Evolutionary conservation across 2,888 invertebrate species (phyloP).

Genomic region (Cybosia mesomella): DNA sequence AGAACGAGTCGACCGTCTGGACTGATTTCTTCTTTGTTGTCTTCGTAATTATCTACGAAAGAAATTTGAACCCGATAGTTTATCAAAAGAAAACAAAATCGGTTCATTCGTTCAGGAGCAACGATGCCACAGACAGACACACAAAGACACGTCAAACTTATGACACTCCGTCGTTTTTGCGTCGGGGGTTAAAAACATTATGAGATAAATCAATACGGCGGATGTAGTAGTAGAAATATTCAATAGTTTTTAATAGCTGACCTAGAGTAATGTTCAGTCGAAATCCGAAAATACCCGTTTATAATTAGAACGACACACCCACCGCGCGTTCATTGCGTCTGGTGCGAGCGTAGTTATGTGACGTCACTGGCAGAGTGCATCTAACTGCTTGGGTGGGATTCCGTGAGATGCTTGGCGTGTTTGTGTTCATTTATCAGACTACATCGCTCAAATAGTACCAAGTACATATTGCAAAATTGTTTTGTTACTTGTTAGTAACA

Average conservation of each 20-base stretch:
- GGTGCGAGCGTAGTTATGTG: constrained; percentile 43
- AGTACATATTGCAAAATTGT: too few relatives aligned
- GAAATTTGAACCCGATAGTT: not conserved
- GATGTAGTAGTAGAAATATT: not conserved
- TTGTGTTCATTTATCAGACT: not conserved
- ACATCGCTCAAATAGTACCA: not conserved
- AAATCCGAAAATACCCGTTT: constrained; percentile 60
- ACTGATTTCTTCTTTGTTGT: not conserved
- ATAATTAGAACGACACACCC: constrained; percentile 76
- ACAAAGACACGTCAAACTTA: too few relatives aligned
- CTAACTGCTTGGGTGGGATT: constrained; percentile 35
- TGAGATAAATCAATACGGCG: not conserved
- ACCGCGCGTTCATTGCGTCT: constrained; percentile 60
- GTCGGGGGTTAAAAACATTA: not conserved
- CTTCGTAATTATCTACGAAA: too few relatives aligned
- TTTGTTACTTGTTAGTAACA: too few relatives aligned
- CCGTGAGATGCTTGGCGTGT: constrained; percentile 19
- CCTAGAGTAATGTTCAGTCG: constrained; percentile 60
- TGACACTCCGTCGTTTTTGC: too few relatives aligned
- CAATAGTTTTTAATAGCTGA: constrained; percentile 58
- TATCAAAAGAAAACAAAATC: too few relatives aligned
- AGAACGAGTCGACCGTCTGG: too few relatives aligned
- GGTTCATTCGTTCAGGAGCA: too few relatives aligned
- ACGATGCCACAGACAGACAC: too few relatives aligned
- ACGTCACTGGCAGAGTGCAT: constrained; percentile 55